Evolutionary conservation across 2,797 vertebrate species (phyloP).

Genomic region (Cirrhinus mrigala): DNA sequence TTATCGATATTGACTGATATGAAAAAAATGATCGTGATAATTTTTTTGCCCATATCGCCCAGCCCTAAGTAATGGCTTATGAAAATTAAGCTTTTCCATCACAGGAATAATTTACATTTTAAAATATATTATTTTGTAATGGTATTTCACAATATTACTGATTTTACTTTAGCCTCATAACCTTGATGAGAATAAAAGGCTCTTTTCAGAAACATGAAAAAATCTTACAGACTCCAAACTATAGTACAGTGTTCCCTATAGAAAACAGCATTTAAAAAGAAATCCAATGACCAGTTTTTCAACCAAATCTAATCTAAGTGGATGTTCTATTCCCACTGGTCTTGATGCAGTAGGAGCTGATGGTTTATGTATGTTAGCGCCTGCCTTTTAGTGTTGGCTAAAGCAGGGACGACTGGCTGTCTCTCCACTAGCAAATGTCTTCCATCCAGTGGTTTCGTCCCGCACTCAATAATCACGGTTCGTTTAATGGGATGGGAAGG

Average conservation of each 20-base stretch:
- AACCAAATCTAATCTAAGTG: neutral
- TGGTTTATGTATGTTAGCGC: slow-evolving; percentile 23
- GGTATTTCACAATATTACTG: neutral
- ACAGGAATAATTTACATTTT: neutral
- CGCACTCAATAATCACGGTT: slow-evolving; percentile 43
- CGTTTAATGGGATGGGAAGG: slow-evolving; percentile 36
- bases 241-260: neutral
- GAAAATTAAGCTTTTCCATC: neutral
- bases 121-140: neutral
- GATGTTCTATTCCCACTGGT: slow-evolving; percentile 23
- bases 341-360: slow-evolving; percentile 11
- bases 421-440: slow-evolving; percentile 17
- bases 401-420: slow-evolving; percentile 43
- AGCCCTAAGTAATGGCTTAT: neutral
- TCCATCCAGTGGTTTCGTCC: neutral
- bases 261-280: neutral
- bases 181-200: neutral
- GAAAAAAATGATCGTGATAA: no score
- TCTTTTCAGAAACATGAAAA: neutral
- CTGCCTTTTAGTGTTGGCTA: slow-evolving; percentile 43
- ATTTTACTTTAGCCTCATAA: neutral
- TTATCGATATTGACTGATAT: no score
- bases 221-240: neutral
- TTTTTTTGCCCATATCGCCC: no score
- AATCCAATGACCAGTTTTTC: neutral